Evolutionary conservation across 2,113 vertebrate genomes (phyloP), one percentile per base, ranked within the genome.

Genomic region (Bostrychus sinensis): DNA sequence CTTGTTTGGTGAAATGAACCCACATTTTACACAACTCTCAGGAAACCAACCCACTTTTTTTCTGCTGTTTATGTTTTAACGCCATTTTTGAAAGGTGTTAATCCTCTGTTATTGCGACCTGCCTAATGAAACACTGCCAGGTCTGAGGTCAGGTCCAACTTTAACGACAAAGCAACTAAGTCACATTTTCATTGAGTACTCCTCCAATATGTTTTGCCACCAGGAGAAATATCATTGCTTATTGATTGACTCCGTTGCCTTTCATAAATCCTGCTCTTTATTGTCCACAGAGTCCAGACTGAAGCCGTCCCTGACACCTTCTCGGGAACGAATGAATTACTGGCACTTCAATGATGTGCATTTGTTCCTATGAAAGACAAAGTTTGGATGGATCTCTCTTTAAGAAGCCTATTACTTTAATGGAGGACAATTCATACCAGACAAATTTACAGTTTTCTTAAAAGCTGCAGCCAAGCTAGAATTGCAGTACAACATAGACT

Each of bases 381-480:
- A 78, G 61, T 77, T 86, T 86, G 79, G 88, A 81, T 66, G 45
- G 38, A 80, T 72, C 70, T 80, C 62, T 80, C 77, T 81, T 82
- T 87, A 72, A 83, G 67, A 86, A 76, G 10, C 70, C 70, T 77
- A 87, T 89, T 82, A 83, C 78, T 90, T 88, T 91, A 92, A 88
- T 84, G 82, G 78, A 87, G 75, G 75, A 78, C 82, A 83, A 79
- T 86, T 80, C 73, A 74, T 67, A 77, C 62, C 81, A 12, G 50
- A 74, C 72, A 26, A 78, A 86, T 84, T 72, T 88, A 88, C 73
- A 68, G 76, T 82, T 88, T 81, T 75, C 42, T 51, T 78, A 53
- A 28, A 37, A 32, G 65, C 78, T 68, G 57, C 66, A 42, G 77
- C 75, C 39, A 26, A n/a, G 56, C 79, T 81, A 65, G 80, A 71